Evolutionary conservation across 2,113 vertebrate species (phyloP).

Genomic region (Polyodon spathula): DNA sequence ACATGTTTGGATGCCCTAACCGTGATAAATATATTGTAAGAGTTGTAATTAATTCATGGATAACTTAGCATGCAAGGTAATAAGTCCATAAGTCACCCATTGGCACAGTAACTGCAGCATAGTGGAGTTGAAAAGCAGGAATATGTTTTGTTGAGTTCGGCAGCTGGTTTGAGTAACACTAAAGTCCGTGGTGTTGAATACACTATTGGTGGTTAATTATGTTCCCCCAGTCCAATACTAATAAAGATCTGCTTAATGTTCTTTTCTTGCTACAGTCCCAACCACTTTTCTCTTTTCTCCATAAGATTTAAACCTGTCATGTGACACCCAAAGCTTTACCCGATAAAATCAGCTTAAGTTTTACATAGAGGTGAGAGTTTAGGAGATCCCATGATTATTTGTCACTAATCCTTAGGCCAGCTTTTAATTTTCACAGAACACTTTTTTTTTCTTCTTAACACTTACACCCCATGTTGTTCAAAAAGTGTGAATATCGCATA

Average conservation of each 20-base stretch:
- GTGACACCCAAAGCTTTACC: conserved; percentile 50
- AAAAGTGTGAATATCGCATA: neutral
- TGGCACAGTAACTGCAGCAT: too few relatives aligned
- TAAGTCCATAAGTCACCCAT: too few relatives aligned
- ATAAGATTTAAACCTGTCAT: conserved; percentile 38
- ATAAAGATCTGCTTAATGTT: conserved; percentile 37
- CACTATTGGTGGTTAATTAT: too few relatives aligned
- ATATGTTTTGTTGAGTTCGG: too few relatives aligned
- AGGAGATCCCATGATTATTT: conserved; percentile 48
- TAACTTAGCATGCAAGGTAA: too few relatives aligned
- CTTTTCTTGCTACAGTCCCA: conserved; percentile 23
- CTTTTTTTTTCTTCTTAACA: neutral
- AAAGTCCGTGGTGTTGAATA: too few relatives aligned
- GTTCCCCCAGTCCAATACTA: neutral
- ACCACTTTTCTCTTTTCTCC: conserved; percentile 22
- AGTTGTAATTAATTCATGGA: too few relatives aligned
- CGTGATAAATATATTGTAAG: too few relatives aligned
- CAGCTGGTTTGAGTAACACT: too few relatives aligned
- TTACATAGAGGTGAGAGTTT: conserved; percentile 30
- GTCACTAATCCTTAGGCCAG: conserved; percentile 36
- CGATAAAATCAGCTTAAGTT: conserved; percentile 52
- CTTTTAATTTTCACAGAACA: conserved; percentile 8
- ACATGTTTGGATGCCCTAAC: too few relatives aligned
- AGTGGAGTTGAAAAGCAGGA: too few relatives aligned
- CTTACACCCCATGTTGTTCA: neutral